Base-by-base conservation (phyloP, 2,113 vertebrate species). In the Cygnus atratus region DNA sequence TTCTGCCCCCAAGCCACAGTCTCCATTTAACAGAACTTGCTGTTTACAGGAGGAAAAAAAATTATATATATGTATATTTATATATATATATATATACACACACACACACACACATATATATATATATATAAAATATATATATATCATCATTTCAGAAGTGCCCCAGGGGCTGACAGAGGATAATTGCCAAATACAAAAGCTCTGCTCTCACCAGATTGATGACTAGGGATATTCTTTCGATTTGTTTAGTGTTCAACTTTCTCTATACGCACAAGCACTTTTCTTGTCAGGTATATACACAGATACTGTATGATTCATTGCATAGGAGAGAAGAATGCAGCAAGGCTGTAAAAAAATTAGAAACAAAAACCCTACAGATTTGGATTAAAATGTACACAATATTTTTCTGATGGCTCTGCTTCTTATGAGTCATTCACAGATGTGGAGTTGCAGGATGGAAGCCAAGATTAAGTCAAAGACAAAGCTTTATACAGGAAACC, bases 351-450 rank as follows among this genome's bases (percentile, higher is more conserved):
- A 94, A 95, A 94, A 94, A 62, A 29, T 26, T 20, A 85, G 77
- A 87, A 93, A 89, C 50, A 63, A 95, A 91, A 89, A 0, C 92
- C 80, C 92, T 55, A 79, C 92, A 89, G 93, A 95, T 59, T 92
- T 87, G 88, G 84, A 89, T 67, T 55, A 92, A 89, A 96, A 91
- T 1, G 18, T 59, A 87, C 93, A 96, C 90, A 82, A 6, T 91
- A 90, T 92, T 95, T 92, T 95, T 96, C 86, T 90, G 95, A 95
- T 87, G 84, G 81, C 54, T 63, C 62, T 79, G 73, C 88, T 92
- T 82, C n/a, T 87, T 96, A 96, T 97, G 96, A 96, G 91, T 97
- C 96, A 97, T 75, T 94, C 93, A 73, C 95, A 96, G 96, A 97
- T 97, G 96, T 96, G 91, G 84, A 93, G 71, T 71, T 93, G 70